A percentile compares a stretch with the other conserved stretches of the same genome.
Conservation (phyloP, 2,113 vertebrate species). For the Pteropus alecto region DNA sequence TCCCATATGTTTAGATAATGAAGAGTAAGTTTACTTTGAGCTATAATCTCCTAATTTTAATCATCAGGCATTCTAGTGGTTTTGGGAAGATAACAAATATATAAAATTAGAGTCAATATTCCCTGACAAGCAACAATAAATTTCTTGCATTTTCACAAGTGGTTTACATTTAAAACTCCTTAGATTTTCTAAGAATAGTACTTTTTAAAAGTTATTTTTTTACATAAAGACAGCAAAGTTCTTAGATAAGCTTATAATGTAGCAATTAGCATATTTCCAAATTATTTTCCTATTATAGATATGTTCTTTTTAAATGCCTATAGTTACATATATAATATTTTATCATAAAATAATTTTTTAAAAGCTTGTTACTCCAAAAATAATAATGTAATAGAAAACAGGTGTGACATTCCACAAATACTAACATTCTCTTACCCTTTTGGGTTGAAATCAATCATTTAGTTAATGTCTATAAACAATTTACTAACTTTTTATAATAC, state of each 20-base stretch:
- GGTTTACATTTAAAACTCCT: slow-evolving; percentile 10
- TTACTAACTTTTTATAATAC: neutral
- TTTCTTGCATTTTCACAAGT: neutral
- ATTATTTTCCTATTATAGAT: slow-evolving; percentile 3
- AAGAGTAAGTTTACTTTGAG: slow-evolving; percentile 16
- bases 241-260: neutral
- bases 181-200: neutral
- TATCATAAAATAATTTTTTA: neutral
- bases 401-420: slow-evolving; percentile 2
- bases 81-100: neutral
- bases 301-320: neutral
- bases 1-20: neutral
- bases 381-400: slow-evolving; percentile 28
- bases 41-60: slow-evolving; percentile 41
- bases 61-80: neutral
- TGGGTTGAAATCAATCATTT: slow-evolving; percentile 2
- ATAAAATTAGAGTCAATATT: slow-evolving; percentile 35
- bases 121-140: neutral
- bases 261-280: neutral
- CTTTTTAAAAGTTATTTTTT: neutral
- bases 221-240: neutral
- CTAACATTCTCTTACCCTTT: neutral
- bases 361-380: neutral
- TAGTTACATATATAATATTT: neutral
- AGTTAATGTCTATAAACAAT: neutral